These are phyloP conservation scores for Sussaba pulchella DNA, from an alignment of 2,888 invertebrate species.

Conservation along the genomic window DNA sequence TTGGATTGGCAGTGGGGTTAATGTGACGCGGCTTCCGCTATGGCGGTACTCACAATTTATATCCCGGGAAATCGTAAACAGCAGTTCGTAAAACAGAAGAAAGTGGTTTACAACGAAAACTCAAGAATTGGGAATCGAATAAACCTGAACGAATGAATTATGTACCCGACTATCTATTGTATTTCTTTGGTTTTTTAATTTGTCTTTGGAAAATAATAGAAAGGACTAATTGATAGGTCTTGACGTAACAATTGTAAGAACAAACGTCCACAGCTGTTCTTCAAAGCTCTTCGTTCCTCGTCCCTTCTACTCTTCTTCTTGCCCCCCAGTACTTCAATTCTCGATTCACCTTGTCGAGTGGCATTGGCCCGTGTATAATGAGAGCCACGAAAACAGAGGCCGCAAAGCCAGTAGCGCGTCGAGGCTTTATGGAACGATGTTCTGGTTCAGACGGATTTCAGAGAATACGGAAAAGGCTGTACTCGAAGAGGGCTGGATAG, in stretches of 20 bases:
- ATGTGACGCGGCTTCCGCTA: not conserved
- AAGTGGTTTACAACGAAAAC: not conserved
- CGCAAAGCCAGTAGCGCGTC: constrained; percentile 27
- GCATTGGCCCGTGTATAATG: constrained; percentile 44
- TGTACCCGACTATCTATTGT: constrained; percentile 43
- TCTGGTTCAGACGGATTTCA: constrained; percentile 57
- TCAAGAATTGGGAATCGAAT: not conserved
- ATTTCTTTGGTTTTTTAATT: constrained; percentile 37
- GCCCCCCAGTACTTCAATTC: constrained; percentile 35
- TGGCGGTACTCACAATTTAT: not conserved
- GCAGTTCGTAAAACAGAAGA: not conserved
- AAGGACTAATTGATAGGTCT: constrained; percentile 63
- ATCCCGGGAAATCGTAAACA: not conserved
- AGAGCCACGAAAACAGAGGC: constrained; percentile 37
- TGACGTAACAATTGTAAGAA: constrained; percentile 62
- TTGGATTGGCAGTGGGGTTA: not conserved
- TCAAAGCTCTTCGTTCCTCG: constrained; percentile 49
- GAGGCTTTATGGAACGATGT: constrained; percentile 63
- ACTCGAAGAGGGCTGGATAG: constrained; percentile 54
- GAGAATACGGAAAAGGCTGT: constrained; percentile 59
- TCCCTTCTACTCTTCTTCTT: constrained; percentile 36
- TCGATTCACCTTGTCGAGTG: constrained; percentile 33
- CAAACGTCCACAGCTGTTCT: constrained; percentile 62
- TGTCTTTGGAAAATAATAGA: constrained; percentile 53
- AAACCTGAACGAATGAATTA: not conserved